Evolutionary conservation across 1,140 invertebrate species (phyloP), one percentile per base, ranked within the genome.

Genomic region (Psix sp.): DNA sequence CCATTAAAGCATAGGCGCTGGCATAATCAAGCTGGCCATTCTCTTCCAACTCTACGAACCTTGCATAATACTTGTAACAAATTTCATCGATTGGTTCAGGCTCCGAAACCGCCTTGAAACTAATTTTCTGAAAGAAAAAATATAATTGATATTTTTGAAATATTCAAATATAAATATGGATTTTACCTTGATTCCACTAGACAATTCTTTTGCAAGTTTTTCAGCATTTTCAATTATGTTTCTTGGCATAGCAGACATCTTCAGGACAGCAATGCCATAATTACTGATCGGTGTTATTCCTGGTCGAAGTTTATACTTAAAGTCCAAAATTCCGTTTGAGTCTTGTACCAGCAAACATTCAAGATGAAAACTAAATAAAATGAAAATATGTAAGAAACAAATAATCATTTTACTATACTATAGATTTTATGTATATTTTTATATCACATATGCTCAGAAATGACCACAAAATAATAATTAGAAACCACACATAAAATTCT

Each of bases 181-280:
- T 9, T 26, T 66, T 60, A 77, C 74, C 36, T 74, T 42, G 7
- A 77, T 35, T 24, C 6, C 33, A 17, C 15, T 18, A 2, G 62
- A 62, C 5, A 76, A 57, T 13, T 68, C 5, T 2, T 6, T 11
- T 39, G 40, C 39, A n/a, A 76, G 26, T 24, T 4, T 26, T 11
- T 68, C 51, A 1, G 74, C 26, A 20, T 40, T 17, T 14, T 71
- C 38, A 7, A 76, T 24, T 3, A 66, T 62, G 0, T 16, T n/a
- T 20, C 31, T 42, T n/a, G 84, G 84, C 15, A 86, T 54, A 26
- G 74, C 77, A 13, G 78, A 78, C 17, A 75, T 68, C 56, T 85
- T 76, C 9, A 89, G 84, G n/a, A 89, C 71, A 35, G 80, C 75
- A 15, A 90, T 78, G 9, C 89, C 89, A 59, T 90, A 90, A 54